phyloP scores from a whole-genome alignment of 2,113 vertebrate species.

The Mionectes macconnelli region DNA sequence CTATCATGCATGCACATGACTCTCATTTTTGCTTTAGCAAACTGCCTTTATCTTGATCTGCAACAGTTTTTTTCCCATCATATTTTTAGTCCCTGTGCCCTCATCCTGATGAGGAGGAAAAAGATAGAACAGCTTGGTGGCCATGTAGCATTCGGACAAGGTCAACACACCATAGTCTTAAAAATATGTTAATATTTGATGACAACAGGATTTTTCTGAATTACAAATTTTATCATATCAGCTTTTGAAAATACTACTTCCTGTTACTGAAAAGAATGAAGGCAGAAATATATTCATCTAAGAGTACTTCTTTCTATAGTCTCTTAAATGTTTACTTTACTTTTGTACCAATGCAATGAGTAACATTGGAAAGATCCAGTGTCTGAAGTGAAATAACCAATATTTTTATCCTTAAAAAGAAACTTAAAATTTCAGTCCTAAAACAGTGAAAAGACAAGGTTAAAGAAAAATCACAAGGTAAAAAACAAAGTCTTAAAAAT shows the following conservation, averaged over 20 bases:
- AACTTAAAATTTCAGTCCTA: neutral
- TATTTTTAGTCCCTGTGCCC: neutral
- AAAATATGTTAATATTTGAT: neutral
- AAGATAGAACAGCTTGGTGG: neutral
- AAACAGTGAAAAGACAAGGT: neutral
- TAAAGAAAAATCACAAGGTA: neutral
- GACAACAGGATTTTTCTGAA: neutral
- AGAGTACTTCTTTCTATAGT: neutral
- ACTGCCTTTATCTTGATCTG: neutral
- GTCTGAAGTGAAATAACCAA: neutral
- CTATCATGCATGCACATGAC: neutral
- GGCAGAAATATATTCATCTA: neutral
- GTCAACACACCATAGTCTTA: neutral
- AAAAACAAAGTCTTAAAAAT: neutral
- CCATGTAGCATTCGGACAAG: neutral
- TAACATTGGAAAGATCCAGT: neutral
- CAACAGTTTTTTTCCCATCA: neutral
- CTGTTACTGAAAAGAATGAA: neutral
- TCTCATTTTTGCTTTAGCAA: neutral
- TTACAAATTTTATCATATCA: neutral
- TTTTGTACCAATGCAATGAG: neutral
- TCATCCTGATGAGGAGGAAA: neutral
- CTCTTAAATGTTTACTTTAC: neutral
- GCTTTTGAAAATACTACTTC: neutral
- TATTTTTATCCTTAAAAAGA: neutral